Evolutionary conservation across 2,797 vertebrate genomes (phyloP).

Genomic region (Lophotriccus pileatus): DNA sequence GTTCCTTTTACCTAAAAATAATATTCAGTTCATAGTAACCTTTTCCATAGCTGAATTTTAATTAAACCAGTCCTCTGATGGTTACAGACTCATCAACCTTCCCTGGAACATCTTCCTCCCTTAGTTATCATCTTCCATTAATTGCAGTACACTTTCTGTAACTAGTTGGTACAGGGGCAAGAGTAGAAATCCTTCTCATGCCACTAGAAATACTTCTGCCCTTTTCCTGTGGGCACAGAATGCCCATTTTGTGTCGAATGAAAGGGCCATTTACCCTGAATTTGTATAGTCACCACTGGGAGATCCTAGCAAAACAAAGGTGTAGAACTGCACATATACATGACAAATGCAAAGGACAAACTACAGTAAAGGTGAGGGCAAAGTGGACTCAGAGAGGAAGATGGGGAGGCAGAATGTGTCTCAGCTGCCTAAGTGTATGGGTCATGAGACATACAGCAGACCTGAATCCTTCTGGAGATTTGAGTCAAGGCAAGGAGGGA

Average conservation of each 20-base stretch:
- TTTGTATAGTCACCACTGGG: background rate
- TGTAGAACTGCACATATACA: background rate
- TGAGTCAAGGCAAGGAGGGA: background rate
- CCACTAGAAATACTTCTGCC: background rate
- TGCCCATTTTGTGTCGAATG: background rate
- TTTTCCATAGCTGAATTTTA: background rate
- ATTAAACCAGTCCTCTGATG: background rate
- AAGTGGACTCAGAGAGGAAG: background rate
- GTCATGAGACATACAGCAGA: background rate
- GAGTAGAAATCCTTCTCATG: background rate
- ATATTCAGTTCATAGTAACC: background rate
- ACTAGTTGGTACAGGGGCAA: background rate
- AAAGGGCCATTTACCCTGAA: background rate
- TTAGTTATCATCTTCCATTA: background rate
- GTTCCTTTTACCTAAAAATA: background rate
- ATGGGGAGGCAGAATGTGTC: rapidly evolving
- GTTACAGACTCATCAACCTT: background rate
- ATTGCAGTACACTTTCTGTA: background rate
- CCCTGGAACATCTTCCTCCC: background rate
- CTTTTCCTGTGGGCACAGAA: background rate
- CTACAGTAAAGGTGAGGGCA: background rate
- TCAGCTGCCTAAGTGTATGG: background rate
- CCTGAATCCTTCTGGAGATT: background rate
- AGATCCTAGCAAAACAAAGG: background rate
- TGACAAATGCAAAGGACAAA: background rate